Evolutionary conservation across 2,113 vertebrate genomes (phyloP).

Genomic region (Trichechus manatus): DNA sequence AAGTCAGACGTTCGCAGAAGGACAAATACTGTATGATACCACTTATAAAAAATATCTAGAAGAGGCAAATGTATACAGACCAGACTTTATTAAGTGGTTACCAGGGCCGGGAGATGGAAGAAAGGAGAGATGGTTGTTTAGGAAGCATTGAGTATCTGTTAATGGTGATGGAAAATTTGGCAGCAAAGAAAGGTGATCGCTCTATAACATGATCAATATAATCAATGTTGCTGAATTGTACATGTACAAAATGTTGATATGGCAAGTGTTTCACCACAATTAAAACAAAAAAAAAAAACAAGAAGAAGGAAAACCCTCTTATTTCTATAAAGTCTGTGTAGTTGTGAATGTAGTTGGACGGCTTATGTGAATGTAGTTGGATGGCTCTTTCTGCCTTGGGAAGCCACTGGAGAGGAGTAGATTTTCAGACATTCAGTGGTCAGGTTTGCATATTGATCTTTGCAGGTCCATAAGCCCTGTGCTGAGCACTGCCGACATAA

Average conservation of each 20-base stretch:
- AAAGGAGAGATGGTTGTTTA: too few species aligned
- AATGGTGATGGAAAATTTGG: neutral
- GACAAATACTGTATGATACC: too few species aligned
- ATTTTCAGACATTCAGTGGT: slow-evolving; percentile 76
- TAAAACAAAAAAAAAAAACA: neutral
- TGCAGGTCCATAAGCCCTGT: slow-evolving; percentile 93
- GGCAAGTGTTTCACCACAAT: neutral
- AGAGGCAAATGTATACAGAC: too few species aligned
- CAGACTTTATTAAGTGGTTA: too few species aligned
- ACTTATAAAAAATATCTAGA: too few species aligned
- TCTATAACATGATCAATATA: neutral
- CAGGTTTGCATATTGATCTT: slow-evolving; percentile 93
- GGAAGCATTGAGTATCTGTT: neutral
- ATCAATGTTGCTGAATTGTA: neutral
- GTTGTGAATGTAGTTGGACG: neutral
- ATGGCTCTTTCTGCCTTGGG: neutral
- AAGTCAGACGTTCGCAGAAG: too few species aligned
- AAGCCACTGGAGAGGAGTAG: neutral
- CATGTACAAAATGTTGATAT: neutral
- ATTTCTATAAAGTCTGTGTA: neutral
- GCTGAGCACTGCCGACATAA: slow-evolving; percentile 88
- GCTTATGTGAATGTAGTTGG: neutral
- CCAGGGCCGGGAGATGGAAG: too few species aligned
- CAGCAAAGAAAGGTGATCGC: neutral
- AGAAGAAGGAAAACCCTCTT: fast-evolving